Conservation (phyloP, 2,888 invertebrate species). For the Pristionchus mayeri region DNA sequence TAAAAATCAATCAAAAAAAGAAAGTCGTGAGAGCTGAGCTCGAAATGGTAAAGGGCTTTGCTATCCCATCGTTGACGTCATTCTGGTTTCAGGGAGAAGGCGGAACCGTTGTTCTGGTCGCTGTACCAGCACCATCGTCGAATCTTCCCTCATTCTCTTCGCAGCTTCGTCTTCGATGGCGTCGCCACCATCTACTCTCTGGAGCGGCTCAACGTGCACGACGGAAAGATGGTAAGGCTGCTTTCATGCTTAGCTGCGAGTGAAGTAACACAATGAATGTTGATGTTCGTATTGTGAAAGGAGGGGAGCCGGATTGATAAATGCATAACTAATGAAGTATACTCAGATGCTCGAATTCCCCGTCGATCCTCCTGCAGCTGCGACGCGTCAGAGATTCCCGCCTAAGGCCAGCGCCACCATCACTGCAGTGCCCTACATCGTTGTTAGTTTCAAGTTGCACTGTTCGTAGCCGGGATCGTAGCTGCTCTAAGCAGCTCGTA, state of each 20-base stretch:
- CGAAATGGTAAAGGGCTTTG: no score
- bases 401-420: not conserved
- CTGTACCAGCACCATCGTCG: not conserved
- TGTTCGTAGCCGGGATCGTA: no score
- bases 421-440: no score
- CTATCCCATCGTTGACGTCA: no score
- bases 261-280: not conserved
- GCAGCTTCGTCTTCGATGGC: not conserved
- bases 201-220: not conserved
- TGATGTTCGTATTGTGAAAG: no score
- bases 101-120: not conserved
- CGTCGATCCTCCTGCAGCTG: not conserved
- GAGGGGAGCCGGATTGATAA: no score
- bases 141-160: not conserved
- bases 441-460: no score
- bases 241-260: not conserved
- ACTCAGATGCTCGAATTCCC: not conserved
- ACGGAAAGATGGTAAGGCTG: not conserved
- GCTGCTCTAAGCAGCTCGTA: no score
- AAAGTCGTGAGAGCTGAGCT: no score
- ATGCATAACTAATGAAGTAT: no score
- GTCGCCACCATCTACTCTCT: not conserved
- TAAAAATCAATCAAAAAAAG: not conserved
- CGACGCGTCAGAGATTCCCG: not conserved
- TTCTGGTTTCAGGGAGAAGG: constrained; percentile 11